Conservation (phyloP, 2,797 vertebrate genomes). For the Acanthornis magna region DNA sequence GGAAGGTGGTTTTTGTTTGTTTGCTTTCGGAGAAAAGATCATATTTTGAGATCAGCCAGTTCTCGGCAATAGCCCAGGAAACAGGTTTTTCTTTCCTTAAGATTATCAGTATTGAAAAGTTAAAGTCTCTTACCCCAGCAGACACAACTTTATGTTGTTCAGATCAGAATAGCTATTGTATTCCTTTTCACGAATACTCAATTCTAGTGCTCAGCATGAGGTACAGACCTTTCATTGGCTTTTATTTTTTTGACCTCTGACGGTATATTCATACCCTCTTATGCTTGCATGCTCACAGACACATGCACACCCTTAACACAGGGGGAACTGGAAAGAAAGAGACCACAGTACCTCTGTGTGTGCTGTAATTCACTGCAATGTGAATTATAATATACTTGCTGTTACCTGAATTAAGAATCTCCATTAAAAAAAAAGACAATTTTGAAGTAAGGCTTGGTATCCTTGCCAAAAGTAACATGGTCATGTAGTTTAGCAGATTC, state of each 20-base stretch:
- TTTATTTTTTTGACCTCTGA: background rate
- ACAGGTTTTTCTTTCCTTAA: background rate
- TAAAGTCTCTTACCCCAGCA: background rate
- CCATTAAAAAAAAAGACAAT: background rate
- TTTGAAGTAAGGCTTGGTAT: slow-evolving; percentile 15
- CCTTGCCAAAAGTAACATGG: background rate
- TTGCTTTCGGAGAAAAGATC: slow-evolving; percentile 13
- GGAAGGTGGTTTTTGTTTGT: background rate
- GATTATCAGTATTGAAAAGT: background rate
- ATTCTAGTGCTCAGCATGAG: background rate
- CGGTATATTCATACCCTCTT: background rate
- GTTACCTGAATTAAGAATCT: slow-evolving; percentile 30
- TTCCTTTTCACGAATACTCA: background rate
- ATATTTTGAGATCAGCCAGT: background rate
- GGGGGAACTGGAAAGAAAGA: background rate
- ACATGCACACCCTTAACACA: background rate
- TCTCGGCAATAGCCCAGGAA: background rate
- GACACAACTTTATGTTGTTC: background rate
- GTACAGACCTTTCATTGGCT: background rate
- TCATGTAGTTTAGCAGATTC: slow-evolving; percentile 24
- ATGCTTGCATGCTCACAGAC: background rate
- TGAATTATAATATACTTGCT: background rate
- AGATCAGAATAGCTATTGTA: background rate
- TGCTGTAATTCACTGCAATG: background rate
- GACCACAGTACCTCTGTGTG: background rate